Evolutionary conservation across 2,888 invertebrate genomes (phyloP).

Genomic region (Stenchaetothrips biformis): DNA sequence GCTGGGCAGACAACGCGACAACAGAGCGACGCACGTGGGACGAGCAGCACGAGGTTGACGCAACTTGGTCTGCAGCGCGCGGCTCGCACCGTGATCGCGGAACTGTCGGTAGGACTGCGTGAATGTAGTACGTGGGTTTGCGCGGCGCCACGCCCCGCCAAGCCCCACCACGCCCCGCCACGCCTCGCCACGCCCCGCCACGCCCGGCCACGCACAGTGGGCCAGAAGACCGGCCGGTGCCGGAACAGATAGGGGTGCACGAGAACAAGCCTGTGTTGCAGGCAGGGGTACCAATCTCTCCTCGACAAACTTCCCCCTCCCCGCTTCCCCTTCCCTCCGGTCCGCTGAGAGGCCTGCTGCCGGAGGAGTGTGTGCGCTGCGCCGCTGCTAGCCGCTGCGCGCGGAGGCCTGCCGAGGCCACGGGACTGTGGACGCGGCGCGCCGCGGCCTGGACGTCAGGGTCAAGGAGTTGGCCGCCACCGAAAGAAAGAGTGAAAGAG

Average conservation of each 20-base stretch:
- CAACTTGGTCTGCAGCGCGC: background rate
- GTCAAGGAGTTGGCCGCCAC: background rate
- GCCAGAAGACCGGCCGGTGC: no score
- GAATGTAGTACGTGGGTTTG: no score
- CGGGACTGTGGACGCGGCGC: background rate
- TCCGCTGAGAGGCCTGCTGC: background rate
- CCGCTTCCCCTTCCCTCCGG: background rate
- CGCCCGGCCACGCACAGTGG: background rate
- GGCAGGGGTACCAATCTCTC: background rate
- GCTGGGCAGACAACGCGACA: background rate
- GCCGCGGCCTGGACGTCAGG: background rate
- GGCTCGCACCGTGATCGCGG: background rate
- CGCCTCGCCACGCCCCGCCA: background rate
- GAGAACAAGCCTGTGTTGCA: background rate
- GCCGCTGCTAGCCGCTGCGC: background rate
- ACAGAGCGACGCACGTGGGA: background rate
- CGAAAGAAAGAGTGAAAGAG: background rate
- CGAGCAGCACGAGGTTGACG: background rate
- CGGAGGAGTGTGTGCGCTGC: background rate
- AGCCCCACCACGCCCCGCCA: background rate
- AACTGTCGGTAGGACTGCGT: no score
- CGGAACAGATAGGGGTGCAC: background rate
- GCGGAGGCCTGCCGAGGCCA: background rate
- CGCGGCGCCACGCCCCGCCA: background rate
- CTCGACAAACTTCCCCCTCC: background rate